phyloP scores from a whole-genome alignment of 92 coral and sea anemone species.

The Virgularia gustaviana region DNA sequence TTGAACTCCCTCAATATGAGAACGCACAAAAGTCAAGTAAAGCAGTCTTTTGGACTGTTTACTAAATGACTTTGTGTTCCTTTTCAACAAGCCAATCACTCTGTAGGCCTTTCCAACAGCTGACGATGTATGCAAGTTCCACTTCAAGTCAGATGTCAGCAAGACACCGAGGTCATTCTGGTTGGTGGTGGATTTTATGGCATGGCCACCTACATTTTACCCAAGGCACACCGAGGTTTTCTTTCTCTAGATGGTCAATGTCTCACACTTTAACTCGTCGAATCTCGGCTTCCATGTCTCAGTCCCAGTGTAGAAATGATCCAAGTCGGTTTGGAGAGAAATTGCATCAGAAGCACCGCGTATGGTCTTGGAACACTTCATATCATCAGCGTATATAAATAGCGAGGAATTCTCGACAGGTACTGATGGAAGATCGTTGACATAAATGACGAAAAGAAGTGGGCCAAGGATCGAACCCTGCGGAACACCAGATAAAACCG shows the following conservation, averaged over 20 bases:
- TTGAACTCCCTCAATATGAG: slow-evolving; percentile 7
- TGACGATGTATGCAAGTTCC: neutral
- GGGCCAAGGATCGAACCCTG: neutral
- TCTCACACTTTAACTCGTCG: too few relatives aligned
- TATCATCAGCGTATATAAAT: slow-evolving; percentile 4
- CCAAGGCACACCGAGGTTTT: neutral
- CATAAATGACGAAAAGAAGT: neutral
- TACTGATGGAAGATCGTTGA: neutral
- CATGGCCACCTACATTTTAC: neutral
- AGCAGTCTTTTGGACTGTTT: too few relatives aligned
- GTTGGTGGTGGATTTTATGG: neutral
- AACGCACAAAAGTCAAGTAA: neutral
- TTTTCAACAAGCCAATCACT: neutral
- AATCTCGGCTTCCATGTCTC: too few relatives aligned
- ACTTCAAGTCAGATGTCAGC: neutral
- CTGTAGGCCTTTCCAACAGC: neutral
- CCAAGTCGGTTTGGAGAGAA: too few relatives aligned
- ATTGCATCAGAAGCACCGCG: neutral
- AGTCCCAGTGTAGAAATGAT: too few relatives aligned
- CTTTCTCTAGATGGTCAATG: too few relatives aligned
- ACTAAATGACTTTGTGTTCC: too few relatives aligned
- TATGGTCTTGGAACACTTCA: neutral
- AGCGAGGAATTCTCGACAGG: neutral
- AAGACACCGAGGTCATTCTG: neutral
- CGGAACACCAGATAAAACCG: neutral